Base-by-base conservation (phyloP, 1,140 invertebrate species). In the Neuroterus valhalla region DNA sequence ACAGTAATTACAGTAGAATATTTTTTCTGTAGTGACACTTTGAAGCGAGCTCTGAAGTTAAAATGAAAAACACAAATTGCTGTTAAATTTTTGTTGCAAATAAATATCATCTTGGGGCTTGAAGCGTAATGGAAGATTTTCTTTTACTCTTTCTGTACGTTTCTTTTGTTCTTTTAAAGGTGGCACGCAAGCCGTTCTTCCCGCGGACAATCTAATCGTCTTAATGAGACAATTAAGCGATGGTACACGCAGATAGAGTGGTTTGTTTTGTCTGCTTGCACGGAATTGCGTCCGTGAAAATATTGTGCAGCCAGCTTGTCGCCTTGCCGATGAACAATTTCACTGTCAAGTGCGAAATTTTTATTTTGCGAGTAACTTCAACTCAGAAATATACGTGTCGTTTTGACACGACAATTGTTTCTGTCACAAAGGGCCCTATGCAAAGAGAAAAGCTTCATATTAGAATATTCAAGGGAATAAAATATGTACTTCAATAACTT, bases 311-410 rank as follows among this genome's bases (percentile, higher is more conserved):
- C 11, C 17, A 17, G 48, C 48, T 50, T 50, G 48, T 19, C 48
- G 12, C 17, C 48, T 12, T 50, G 6, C 48, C 0, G 11, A 21
- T 31, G 31, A 38, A 10, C 14, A 55, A 55, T 15, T 5, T 46
- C 11, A 12, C 26, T 55, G 23, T 17, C 52, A 45, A 43, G 17
- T 50, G 55, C 70, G 14, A 70, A 74, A 68, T 72, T 72, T 76
- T 70, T 71, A 76, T 77, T 70, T 52, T 26, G 62, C 46, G 46
- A 67, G 48, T 44, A 72, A 62, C 72, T 74, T 71, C 74, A 74
- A 70, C 46, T 42, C 74, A 70, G 67, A 78, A 68, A 74, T 75
- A 72, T 71, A 71, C 72, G 23, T 55, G 62, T 31, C 70, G 69
- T 66, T 70, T 69, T 55, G 50, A 71, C 70, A 68, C 50, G 38